Conservation (phyloP, 2,888 invertebrate genomes). For the Malthinus seriepunctatus region DNA sequence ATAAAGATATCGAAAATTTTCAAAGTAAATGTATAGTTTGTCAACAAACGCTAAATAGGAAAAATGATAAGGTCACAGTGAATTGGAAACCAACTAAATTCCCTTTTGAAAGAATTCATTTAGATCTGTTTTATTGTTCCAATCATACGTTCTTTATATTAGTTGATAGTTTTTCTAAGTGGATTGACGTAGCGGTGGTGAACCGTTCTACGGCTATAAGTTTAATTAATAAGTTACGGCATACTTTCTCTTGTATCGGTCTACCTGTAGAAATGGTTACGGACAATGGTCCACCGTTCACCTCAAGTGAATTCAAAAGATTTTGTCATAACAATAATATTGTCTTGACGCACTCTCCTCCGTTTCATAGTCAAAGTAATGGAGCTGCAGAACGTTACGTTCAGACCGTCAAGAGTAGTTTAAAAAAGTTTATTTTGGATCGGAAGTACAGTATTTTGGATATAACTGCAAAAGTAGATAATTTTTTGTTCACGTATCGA, state of each 20-base stretch:
- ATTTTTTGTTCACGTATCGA: no score
- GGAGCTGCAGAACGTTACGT: constrained; percentile 30
- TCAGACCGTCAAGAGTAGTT: constrained; percentile 34
- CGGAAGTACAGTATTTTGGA: background rate
- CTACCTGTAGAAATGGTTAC: constrained; percentile 30
- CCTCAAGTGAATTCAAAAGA: constrained; percentile 21
- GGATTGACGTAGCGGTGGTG: constrained; percentile 34
- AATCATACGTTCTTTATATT: constrained; percentile 25
- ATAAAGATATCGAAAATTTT: no score
- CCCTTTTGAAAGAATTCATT: no score
- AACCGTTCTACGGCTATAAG: no score
- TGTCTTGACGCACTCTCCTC: constrained; percentile 29
- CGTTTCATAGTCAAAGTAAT: constrained; percentile 34
- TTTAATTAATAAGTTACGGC: no score
- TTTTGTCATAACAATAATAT: constrained; percentile 36
- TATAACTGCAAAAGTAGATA: no score
- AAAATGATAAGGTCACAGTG: no score
- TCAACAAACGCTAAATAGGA: no score
- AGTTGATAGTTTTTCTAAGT: constrained; percentile 32
- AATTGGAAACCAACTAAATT: no score
- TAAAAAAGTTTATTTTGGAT: background rate
- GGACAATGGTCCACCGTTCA: constrained; percentile 36
- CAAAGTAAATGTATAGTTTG: no score
- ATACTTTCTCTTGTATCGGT: no score
- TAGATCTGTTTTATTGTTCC: constrained; percentile 10